These are phyloP conservation scores for Andricus quercusramuli DNA, from an alignment of 2,888 invertebrate genomes.

Conservation along the genomic window DNA sequence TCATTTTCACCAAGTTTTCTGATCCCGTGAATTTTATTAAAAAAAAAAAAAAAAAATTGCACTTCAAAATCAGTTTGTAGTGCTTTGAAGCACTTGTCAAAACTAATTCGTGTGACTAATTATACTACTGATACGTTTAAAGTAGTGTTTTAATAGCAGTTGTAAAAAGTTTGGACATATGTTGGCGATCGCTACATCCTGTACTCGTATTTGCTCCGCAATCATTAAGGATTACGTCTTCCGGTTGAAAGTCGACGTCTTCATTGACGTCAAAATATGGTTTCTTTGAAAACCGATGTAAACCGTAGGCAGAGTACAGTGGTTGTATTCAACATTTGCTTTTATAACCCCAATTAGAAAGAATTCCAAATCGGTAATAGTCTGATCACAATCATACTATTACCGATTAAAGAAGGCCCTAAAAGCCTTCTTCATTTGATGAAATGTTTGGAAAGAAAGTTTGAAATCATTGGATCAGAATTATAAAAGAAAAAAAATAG, in stretches of 20 bases:
- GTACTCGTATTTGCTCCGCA: conserved; percentile 18
- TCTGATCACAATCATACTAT: not conserved
- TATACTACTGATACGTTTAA: not conserved
- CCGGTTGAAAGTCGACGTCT: conserved; percentile 18
- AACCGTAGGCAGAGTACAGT: conserved; percentile 11
- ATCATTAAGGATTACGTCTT: conserved; percentile 32
- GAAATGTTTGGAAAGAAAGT: not conserved
- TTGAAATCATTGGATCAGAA: not conserved
- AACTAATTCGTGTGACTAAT: not conserved
- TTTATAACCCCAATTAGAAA: conserved; percentile 8
- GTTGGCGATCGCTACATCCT: conserved; percentile 23
- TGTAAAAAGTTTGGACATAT: conserved; percentile 18
- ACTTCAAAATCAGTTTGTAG: not conserved
- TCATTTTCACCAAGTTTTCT: not conserved
- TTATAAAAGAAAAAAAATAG: not conserved
- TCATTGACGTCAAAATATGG: not conserved
- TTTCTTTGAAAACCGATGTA: conserved; percentile 23
- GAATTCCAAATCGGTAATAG: not conserved
- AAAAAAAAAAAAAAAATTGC: too few species aligned
- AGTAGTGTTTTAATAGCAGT: not conserved
- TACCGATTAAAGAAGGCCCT: not conserved
- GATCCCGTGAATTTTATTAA: not conserved
- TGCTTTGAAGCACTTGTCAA: not conserved
- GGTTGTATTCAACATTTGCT: conserved; percentile 36
- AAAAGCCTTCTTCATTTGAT: conserved; percentile 1